Percentiles rank a stretch among this genome's conserved stretches.
These are phyloP conservation scores for Premnoplex brunnescens DNA, from an alignment of 2,797 vertebrate species.

Conservation along the genomic window DNA sequence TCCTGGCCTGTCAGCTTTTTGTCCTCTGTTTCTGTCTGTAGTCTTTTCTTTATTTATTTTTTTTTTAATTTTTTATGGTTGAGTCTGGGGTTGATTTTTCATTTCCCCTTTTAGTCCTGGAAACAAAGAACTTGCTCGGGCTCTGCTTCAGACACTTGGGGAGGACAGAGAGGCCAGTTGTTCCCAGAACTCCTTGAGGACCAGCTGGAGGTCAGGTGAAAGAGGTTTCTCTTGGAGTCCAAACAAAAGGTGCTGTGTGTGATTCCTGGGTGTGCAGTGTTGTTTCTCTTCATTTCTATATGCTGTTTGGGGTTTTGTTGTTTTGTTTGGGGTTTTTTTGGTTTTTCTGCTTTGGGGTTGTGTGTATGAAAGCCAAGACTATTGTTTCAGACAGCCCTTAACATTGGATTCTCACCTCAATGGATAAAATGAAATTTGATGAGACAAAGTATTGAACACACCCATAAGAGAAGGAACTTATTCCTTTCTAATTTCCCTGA, in stretches of 20 bases:
- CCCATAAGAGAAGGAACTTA: background rate
- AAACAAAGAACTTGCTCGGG: background rate
- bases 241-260: background rate
- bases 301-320: rapidly evolving
- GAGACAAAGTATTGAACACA: background rate
- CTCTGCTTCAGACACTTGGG: background rate
- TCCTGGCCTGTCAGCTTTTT: too few relatives aligned
- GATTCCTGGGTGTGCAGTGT: background rate
- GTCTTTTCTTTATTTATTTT: background rate
- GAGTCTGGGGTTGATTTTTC: background rate
- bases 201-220: background rate
- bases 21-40: background rate
- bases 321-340: background rate
- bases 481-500: background rate
- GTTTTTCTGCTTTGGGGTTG: background rate
- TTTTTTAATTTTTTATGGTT: background rate
- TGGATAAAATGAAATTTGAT: background rate
- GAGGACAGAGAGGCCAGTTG: background rate
- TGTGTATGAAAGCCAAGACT: background rate
- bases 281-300: background rate
- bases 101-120: background rate
- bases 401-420: background rate
- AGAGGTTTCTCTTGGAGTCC: background rate
- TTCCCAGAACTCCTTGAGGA: background rate
- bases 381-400: background rate